A percentile compares a stretch with the other conserved stretches of the same genome.
Evolutionary conservation across 2,888 invertebrate species (phyloP).

Genomic region (Actias luna): DNA sequence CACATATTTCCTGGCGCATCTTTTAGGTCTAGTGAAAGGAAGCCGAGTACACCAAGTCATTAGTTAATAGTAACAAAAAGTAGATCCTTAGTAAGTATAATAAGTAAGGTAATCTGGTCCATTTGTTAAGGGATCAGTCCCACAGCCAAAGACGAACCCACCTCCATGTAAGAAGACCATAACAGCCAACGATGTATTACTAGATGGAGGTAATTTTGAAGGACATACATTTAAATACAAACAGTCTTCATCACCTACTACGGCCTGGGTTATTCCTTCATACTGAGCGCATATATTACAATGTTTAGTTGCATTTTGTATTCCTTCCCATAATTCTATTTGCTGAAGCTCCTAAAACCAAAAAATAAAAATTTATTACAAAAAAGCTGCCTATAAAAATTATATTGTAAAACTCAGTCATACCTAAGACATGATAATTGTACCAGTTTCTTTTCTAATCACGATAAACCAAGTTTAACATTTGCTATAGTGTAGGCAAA

Average conservation of each 20-base stretch:
- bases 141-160: constrained; percentile 68
- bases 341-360: constrained; percentile 59
- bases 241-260: constrained; percentile 83
- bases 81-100: constrained; percentile 70
- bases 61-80: constrained; percentile 70
- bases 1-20: constrained; percentile 77
- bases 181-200: constrained; percentile 48
- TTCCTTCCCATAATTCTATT: constrained; percentile 79
- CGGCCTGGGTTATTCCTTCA: constrained; percentile 72
- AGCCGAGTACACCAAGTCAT: constrained; percentile 71
- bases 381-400: too few species aligned
- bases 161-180: constrained; percentile 77
- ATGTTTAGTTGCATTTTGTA: constrained; percentile 84
- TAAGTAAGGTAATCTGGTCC: constrained; percentile 70
- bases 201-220: constrained; percentile 61
- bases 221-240: constrained; percentile 86
- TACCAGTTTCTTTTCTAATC: too few species aligned
- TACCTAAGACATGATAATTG: too few species aligned
- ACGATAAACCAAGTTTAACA: too few species aligned
- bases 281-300: constrained; percentile 84
- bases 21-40: constrained; percentile 59
- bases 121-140: constrained; percentile 60
- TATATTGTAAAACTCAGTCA: too few species aligned
- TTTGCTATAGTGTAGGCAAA: too few species aligned
- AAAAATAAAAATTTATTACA: neutral